A percentile compares a stretch with the other conserved stretches of the same genome.
These are phyloP conservation scores for Pegoplata infirma DNA, from an alignment of 2,888 invertebrate genomes.

Conservation along the genomic window DNA sequence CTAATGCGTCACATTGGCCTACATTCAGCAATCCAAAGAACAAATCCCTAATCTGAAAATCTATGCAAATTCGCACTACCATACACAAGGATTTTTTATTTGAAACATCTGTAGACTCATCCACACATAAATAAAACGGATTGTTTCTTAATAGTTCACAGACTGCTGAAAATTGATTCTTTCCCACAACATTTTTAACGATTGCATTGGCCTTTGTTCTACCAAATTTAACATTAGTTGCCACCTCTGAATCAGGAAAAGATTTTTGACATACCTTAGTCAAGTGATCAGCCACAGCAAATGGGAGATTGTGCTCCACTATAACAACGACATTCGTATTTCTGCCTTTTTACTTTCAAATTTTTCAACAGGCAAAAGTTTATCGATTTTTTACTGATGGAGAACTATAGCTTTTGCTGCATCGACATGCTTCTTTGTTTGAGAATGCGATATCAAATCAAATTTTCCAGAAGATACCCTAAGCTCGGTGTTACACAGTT, in stretches of 20 bases:
- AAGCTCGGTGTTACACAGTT: too few relatives aligned
- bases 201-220: slow-evolving; percentile 12
- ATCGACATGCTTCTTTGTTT: too few relatives aligned
- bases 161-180: background rate
- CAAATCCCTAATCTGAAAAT: slow-evolving; percentile 33
- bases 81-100: background rate
- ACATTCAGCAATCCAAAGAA: slow-evolving; percentile 47
- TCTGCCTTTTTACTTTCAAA: slow-evolving; percentile 5
- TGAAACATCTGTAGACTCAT: background rate
- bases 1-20: slow-evolving; percentile 60
- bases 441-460: too few relatives aligned
- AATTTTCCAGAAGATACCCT: too few relatives aligned
- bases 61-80: slow-evolving; percentile 11
- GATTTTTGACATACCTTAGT: background rate
- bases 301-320: slow-evolving; percentile 10
- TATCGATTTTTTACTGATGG: too few relatives aligned
- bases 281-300: background rate
- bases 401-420: too few relatives aligned
- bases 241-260: background rate
- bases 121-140: slow-evolving; percentile 2
- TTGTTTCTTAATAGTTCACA: slow-evolving; percentile 2
- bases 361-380: too few relatives aligned
- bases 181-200: slow-evolving; percentile 1
- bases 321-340: background rate
- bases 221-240: background rate